A percentile compares a stretch with the other conserved stretches of the same genome.
These are phyloP conservation scores for Caranx melampygus DNA, from an alignment of 2,113 vertebrate genomes.

Conservation along the genomic window DNA sequence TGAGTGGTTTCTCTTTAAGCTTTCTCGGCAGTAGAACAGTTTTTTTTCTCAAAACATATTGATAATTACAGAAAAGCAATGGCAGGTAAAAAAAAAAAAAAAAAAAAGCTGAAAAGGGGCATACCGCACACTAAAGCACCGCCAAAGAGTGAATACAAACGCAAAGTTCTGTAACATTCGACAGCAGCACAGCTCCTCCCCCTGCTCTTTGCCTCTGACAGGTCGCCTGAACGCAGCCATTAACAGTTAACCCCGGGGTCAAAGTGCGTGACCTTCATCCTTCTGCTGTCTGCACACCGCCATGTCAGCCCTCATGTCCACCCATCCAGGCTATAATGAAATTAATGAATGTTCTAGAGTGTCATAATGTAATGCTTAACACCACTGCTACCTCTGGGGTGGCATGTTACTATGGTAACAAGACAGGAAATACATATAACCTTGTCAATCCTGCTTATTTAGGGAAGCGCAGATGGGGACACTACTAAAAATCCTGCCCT, in stretches of 20 bases:
- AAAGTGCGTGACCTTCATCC: conserved; percentile 35
- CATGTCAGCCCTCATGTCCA: conserved; percentile 20
- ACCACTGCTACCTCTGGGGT: conserved; percentile 47
- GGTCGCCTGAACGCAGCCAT: neutral
- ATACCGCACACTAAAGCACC: neutral
- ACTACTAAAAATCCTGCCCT: neutral
- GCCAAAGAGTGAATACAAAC: conserved; percentile 7
- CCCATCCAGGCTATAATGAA: conserved; percentile 50
- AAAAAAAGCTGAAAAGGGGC: neutral
- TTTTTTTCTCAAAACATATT: conserved; percentile 7
- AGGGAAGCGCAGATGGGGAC: conserved; percentile 31
- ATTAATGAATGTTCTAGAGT: conserved; percentile 57
- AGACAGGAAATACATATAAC: conserved; percentile 55
- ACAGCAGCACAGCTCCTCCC: neutral
- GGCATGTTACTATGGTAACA: conserved; percentile 70
- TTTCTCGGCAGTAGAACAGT: neutral
- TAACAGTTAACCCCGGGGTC: conserved; percentile 17
- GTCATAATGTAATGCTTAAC: conserved; percentile 58
- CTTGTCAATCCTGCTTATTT: conserved; percentile 58
- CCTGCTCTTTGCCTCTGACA: neutral
- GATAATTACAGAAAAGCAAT: neutral
- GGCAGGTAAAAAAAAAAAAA: neutral
- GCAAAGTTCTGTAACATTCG: neutral
- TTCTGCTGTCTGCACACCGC: conserved; percentile 33
- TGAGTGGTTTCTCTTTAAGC: conserved; percentile 44